A percentile compares a stretch with the other conserved stretches of the same genome.
Evolutionary conservation across 2,888 invertebrate species (phyloP).

Genomic region (Seladonia tumulorum): DNA sequence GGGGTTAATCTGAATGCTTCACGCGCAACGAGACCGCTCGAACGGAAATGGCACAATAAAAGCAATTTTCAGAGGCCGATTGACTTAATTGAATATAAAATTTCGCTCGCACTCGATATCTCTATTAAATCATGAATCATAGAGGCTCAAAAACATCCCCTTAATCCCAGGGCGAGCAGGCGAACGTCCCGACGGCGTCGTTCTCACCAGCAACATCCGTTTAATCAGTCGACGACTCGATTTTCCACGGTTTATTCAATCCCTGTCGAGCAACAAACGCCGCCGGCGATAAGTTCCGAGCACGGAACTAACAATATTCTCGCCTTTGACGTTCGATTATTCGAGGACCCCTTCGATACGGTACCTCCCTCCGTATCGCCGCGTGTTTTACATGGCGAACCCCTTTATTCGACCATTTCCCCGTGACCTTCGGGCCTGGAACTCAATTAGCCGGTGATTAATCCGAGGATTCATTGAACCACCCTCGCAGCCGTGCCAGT

Average conservation of each 20-base stretch:
- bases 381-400: not conserved
- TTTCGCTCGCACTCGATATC: not conserved
- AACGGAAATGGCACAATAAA: not conserved
- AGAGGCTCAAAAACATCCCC: not conserved
- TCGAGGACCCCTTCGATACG: not conserved
- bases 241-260: conserved; percentile 7
- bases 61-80: not conserved
- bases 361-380: not conserved
- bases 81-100: not conserved
- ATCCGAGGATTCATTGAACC: not conserved
- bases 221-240: not conserved
- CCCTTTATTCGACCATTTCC: not conserved
- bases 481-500: not conserved
- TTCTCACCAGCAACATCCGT: not conserved
- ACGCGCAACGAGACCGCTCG: accelerated
- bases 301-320: not conserved
- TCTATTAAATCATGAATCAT: not conserved
- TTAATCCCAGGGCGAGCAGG: not conserved
- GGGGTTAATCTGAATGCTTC: not conserved
- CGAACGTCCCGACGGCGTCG: not conserved
- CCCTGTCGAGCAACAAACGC: not conserved
- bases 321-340: conserved; percentile 34
- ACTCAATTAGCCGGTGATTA: conserved; percentile 46
- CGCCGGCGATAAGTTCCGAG: not conserved
- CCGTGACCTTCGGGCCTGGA: conserved; percentile 1